Evolutionary conservation across 2,888 invertebrate genomes (phyloP), one percentile per base, ranked within the genome.

Genomic region (Lasiommata megera): DNA sequence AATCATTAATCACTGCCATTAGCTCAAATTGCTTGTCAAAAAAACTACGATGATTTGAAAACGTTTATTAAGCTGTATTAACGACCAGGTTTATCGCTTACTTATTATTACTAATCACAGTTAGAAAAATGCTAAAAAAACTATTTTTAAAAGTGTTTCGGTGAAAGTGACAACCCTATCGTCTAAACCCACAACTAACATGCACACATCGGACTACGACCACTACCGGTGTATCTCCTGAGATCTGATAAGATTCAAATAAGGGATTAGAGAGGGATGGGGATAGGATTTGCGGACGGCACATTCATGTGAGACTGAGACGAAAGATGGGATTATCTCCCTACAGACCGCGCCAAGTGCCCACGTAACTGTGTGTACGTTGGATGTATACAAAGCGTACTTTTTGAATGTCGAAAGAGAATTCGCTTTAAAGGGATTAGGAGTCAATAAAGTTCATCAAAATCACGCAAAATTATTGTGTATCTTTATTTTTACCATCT

Each of bases 241-340:
- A 87, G 89, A 91, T 90, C 91, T 89, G 91, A 91, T 91, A 91
- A 91, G 91, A 91, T 91, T 91, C 91, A 91, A 91, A 91, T 91
- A 91, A 91, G 89, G 90, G 91, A 91, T 91, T 91, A 91, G 89
- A 90, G 77, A 58, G 79, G 80, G 86, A 86, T 74, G 76, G 65
- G 69, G 67, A 70, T 77, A 84, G 88, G 89, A 89, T 90, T 88
- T 89, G 87, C 84, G 73, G 76, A 72, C 69, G 68, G 70, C 73
- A 71, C 68, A 70, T 67, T 64, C 63, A 72, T 62, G 90, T 77
- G 75, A 48, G 79, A 89, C 77, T 54, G 80, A 67, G 88, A 88
- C 64, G 65, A 71, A 70, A 67, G 62, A 79, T 58, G 79, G 87
- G 91, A 91, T 91, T 91, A 91, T 89, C 91, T 84, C 77, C 69